Evolutionary conservation across 2,797 vertebrate genomes (phyloP).

Genomic region (Neomorphus geoffroyi): DNA sequence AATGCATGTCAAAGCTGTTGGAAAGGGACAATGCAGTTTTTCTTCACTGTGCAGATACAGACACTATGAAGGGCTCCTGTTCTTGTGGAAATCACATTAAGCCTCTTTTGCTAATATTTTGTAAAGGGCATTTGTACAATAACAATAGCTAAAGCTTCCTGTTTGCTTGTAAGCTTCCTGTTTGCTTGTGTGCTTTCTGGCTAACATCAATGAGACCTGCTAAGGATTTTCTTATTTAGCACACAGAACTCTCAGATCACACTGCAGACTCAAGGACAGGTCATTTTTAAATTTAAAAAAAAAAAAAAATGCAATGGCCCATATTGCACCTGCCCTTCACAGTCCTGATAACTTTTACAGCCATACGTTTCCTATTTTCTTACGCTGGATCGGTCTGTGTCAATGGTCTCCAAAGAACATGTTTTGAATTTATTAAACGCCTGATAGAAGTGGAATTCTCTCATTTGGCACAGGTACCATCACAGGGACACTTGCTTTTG

Average conservation of each 20-base stretch:
- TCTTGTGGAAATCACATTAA: constrained; percentile 69
- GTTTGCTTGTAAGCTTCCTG: constrained; percentile 69
- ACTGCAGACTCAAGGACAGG: background rate
- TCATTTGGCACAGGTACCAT: constrained; percentile 16
- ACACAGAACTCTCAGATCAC: constrained; percentile 65
- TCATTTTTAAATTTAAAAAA: background rate
- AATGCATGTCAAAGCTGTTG: background rate
- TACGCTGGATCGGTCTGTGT: background rate
- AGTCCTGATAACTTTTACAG: constrained; percentile 1
- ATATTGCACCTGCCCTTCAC: constrained; percentile 44
- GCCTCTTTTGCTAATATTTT: constrained; percentile 63
- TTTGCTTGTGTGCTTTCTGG: too few species aligned
- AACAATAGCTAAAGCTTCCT: constrained; percentile 72
- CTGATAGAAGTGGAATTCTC: constrained; percentile 27
- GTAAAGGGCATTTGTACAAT: constrained; percentile 67
- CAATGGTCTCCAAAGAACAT: constrained; percentile 29
- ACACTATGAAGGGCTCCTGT: constrained; percentile 59
- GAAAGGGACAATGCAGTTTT: constrained; percentile 28
- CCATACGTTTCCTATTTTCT: constrained; percentile 18
- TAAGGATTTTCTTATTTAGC: constrained; percentile 26
- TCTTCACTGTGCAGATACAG: constrained; percentile 12
- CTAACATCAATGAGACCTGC: too few species aligned
- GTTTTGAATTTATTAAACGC: constrained; percentile 49
- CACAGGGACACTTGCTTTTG: constrained; percentile 38
- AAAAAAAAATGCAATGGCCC: background rate